phyloP scores from a whole-genome alignment of 2,888 invertebrate species.

The Drosophila phalerata region DNA sequence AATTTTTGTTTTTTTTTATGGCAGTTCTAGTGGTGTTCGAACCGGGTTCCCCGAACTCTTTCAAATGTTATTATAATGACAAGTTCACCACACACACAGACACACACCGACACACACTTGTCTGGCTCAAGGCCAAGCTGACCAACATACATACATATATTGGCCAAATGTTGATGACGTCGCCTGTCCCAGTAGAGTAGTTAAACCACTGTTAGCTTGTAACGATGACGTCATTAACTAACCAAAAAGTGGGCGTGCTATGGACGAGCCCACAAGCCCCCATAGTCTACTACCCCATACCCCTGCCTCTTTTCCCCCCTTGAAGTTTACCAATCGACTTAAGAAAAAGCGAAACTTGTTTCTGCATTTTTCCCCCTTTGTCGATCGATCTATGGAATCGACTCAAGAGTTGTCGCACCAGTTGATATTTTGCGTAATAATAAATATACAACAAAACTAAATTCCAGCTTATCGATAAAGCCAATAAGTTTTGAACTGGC shows the following conservation, averaged over 20 bases:
- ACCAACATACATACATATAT: slow-evolving; percentile 49
- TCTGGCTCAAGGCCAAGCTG: slow-evolving; percentile 74
- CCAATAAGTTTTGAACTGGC: slow-evolving; percentile 17
- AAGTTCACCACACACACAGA: slow-evolving; percentile 44
- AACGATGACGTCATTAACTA: slow-evolving; percentile 59
- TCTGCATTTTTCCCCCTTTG: slow-evolving; percentile 40
- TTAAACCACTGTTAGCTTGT: slow-evolving; percentile 53
- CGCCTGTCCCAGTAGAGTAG: slow-evolving; percentile 14
- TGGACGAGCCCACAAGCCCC: slow-evolving; percentile 71
- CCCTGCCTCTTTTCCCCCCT: neutral
- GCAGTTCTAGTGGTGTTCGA: too few species aligned
- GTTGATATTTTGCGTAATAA: slow-evolving; percentile 70
- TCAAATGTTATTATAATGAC: slow-evolving; percentile 77
- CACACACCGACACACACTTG: neutral
- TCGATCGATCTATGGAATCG: neutral
- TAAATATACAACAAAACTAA: neutral
- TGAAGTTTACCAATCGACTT: slow-evolving; percentile 4
- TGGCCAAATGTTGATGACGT: slow-evolving; percentile 5
- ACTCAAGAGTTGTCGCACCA: slow-evolving; percentile 62
- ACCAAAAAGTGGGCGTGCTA: slow-evolving; percentile 59
- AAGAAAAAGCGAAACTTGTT: slow-evolving; percentile 63
- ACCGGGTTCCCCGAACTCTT: too few species aligned
- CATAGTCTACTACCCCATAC: neutral
- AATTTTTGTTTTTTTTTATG: too few species aligned
- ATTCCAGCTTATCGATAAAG: slow-evolving; percentile 20